These are phyloP conservation scores for Palythoa grandiflora DNA, from an alignment of 92 coral and sea anemone species.

Conservation along the genomic window DNA sequence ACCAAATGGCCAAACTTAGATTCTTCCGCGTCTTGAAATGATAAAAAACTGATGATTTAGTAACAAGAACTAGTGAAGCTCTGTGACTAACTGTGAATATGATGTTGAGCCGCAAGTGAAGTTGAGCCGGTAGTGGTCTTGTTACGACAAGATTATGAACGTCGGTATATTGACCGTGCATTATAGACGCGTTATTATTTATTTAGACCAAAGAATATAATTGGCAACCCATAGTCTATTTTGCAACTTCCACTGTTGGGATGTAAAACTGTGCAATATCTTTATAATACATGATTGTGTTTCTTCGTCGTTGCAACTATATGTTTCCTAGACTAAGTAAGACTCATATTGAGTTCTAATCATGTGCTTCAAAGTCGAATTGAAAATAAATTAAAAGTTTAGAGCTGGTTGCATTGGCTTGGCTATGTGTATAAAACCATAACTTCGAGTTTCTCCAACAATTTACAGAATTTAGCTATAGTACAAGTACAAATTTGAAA, in stretches of 20 bases:
- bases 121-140: not conserved
- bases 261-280: not conserved
- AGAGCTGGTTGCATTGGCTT: too few relatives aligned
- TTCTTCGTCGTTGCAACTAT: not conserved
- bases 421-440: too few relatives aligned
- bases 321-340: not conserved
- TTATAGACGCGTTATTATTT: not conserved
- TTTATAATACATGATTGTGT: not conserved
- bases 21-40: not conserved
- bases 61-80: not conserved
- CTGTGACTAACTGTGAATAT: not conserved
- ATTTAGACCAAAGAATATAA: not conserved
- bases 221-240: not conserved
- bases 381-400: too few relatives aligned
- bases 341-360: not conserved
- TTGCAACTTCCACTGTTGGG: not conserved
- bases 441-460: too few relatives aligned
- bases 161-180: not conserved
- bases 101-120: not conserved
- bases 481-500: too few relatives aligned
- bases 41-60: not conserved
- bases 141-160: not conserved
- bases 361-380: too few relatives aligned
- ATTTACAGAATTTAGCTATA: too few relatives aligned
- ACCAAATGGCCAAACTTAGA: not conserved